phyloP scores from a whole-genome alignment of 2,888 invertebrate genomes.

The Abscondita cerata region DNA sequence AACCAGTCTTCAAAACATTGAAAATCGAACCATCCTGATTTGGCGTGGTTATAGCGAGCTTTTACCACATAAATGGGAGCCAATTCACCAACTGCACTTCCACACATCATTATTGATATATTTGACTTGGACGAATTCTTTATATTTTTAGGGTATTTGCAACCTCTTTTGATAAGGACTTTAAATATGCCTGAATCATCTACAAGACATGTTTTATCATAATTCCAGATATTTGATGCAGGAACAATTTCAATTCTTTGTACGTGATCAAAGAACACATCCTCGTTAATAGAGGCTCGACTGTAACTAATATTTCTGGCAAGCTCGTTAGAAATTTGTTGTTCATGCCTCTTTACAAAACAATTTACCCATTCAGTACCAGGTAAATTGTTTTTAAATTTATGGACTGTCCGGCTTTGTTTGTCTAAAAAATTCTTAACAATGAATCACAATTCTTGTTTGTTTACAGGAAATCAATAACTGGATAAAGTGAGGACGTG shows the following conservation, averaged over 20 bases:
- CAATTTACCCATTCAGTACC: not conserved
- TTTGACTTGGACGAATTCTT: too few relatives aligned
- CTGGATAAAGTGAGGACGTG: too few relatives aligned
- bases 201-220: too few relatives aligned
- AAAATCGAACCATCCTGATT: not conserved
- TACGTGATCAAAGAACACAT: not conserved
- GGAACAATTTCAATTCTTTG: not conserved
- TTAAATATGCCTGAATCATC: not conserved
- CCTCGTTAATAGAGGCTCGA: too few relatives aligned
- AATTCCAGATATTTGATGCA: too few relatives aligned
- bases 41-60: not conserved
- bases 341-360: slow-evolving; percentile 4
- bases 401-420: not conserved
- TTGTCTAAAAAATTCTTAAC: slow-evolving; percentile 9
- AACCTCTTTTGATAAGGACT: not conserved
- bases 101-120: too few relatives aligned
- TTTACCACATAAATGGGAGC: too few relatives aligned
- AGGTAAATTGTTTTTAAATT: slow-evolving; percentile 5
- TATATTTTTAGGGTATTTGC: slow-evolving; percentile 1
- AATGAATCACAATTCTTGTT: too few relatives aligned
- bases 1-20: too few relatives aligned
- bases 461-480: too few relatives aligned
- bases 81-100: too few relatives aligned
- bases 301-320: slow-evolving; percentile 6
- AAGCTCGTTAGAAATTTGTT: not conserved